These are phyloP conservation scores for Spea multiplicata DNA, from an alignment of 2,113 vertebrate genomes.

Conservation along the genomic window DNA sequence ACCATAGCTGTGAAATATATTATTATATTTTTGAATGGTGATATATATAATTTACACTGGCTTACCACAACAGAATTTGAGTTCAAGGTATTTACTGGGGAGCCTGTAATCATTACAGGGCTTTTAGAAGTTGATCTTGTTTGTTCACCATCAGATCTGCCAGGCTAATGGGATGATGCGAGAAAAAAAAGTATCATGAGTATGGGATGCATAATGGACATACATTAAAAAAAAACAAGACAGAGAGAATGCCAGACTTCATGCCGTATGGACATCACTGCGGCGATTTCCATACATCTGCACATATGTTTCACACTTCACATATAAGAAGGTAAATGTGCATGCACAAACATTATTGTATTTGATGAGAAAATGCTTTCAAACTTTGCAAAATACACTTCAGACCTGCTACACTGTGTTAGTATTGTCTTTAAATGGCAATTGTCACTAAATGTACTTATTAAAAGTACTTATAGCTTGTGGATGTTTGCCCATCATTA, in stretches of 20 bases:
- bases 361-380: too few relatives aligned
- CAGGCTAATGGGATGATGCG: constrained; percentile 55
- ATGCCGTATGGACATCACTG: background rate
- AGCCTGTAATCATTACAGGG: constrained; percentile 69
- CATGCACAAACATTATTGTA: too few relatives aligned
- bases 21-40: background rate
- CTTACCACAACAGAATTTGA: constrained; percentile 74
- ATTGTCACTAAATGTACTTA: too few relatives aligned
- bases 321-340: too few relatives aligned
- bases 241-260: constrained; percentile 9
- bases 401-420: too few relatives aligned
- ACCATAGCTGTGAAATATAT: too few relatives aligned
- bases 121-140: constrained; percentile 69
- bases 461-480: too few relatives aligned
- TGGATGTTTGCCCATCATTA: too few relatives aligned
- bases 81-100: constrained; percentile 72
- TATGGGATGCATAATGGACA: constrained; percentile 28
- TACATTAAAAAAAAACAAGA: constrained; percentile 10
- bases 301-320: too few relatives aligned
- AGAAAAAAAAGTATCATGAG: constrained; percentile 11
- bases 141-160: constrained; percentile 65
- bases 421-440: too few relatives aligned
- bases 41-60: constrained; percentile 29
- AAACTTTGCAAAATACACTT: too few relatives aligned
- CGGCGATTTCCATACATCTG: too few relatives aligned